Base-by-base conservation (phyloP, 1,140 invertebrate genomes). In the Hermetia illucens region DNA sequence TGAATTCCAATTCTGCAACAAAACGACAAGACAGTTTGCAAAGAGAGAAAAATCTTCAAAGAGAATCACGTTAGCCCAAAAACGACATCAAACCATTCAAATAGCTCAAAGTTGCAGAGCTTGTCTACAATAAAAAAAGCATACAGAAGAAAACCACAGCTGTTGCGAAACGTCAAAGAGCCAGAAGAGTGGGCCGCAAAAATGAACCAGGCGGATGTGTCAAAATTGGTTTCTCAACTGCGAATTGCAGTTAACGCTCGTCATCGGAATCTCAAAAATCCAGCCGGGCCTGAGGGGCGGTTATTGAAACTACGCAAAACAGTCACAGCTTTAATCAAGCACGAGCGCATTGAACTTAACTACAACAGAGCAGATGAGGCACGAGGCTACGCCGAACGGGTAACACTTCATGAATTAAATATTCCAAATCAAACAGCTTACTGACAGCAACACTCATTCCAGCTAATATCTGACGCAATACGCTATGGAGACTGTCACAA, bases 401-500 rank as follows among this genome's bases (percentile, higher is more conserved):
- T 83, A 65, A 63, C 66, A 60, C 35, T 22, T 27, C 8, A 27
- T 9, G 8, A 27, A 27, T 27, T 27, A 9, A 13, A 27, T 27
- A 27, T 27, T 38, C n/a, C 6, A n/a, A n/a, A n/a, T n/a, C n/a
- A n/a, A n/a, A n/a, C n/a, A 25, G 30, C n/a, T 12, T 4, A 37
- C 15, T n/a, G n/a, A n/a, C n/a, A 27, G 8, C n/a, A n/a, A 27
- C 21, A 15, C 59, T 48, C 49, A 43, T 71, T 73, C n/a, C 55
- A 91, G 87, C 65, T 95, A 16, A 91, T 95, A 55, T 81, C 79
- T 4, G 82, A 91, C 62, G 89, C 89, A 13, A 76, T 92, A 22
- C 70, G 77, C 9, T 65, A 91, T 75, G 90, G 91, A 9, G 84
- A 90, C 53, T 68, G 69, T 21, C 77, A 93, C 50, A 72, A 71